Percentiles rank a stretch among this genome's conserved stretches.
phyloP scores from a whole-genome alignment of 2,888 invertebrate species.

The Caenorhabditis sp. region DNA sequence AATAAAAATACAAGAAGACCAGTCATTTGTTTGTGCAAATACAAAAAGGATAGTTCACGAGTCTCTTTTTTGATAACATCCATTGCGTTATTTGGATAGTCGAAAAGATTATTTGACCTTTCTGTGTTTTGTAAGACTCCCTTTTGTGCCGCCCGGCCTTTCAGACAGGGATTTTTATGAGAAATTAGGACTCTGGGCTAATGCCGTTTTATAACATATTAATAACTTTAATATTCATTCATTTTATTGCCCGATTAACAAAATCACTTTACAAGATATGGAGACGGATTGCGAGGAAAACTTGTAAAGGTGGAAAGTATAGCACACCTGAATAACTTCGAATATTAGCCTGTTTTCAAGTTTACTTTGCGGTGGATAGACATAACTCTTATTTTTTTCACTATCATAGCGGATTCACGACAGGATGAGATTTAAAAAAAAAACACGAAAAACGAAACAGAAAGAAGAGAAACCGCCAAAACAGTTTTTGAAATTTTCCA shows the following conservation, averaged over 20 bases:
- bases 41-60: conserved; percentile 30
- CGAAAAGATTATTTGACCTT: not conserved
- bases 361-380: too few relatives aligned
- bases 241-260: too few relatives aligned
- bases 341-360: too few relatives aligned
- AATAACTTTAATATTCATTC: too few relatives aligned
- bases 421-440: not conserved
- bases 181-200: not conserved
- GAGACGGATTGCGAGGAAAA: too few relatives aligned
- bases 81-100: conserved; percentile 1
- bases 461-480: not conserved
- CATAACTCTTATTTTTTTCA: too few relatives aligned
- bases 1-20: not conserved
- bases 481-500: not conserved
- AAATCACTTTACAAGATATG: too few relatives aligned
- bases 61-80: conserved; percentile 33
- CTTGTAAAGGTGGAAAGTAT: too few relatives aligned
- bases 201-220: too few relatives aligned
- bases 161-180: not conserved
- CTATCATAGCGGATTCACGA: too few relatives aligned
- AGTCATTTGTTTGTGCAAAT: conserved; percentile 17
- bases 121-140: not conserved
- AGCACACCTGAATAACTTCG: too few relatives aligned
- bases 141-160: too few relatives aligned
- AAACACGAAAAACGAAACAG: not conserved